phyloP scores from a whole-genome alignment of 2,797 vertebrate species.

The Gastrophryne carolinensis region DNA sequence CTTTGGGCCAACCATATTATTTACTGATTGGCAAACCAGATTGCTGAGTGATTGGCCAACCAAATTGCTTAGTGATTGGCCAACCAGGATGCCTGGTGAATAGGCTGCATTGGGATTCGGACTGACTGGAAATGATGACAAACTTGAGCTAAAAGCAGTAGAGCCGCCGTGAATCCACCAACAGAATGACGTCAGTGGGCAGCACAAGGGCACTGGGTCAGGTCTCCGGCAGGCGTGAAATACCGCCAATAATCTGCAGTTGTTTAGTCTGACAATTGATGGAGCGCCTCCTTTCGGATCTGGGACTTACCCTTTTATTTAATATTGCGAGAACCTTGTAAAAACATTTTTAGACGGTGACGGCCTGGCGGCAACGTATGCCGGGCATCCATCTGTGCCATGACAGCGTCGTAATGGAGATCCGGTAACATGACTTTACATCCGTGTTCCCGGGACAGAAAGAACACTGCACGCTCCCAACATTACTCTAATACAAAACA shows the following conservation, averaged over 20 bases:
- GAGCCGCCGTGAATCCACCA: too few species aligned
- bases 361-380: not conserved
- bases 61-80: too few species aligned
- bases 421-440: not conserved
- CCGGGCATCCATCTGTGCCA: not conserved
- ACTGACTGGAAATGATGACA: too few species aligned
- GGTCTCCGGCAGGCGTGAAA: slow-evolving; percentile 10
- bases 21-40: too few species aligned
- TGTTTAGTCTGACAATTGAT: slow-evolving; percentile 20
- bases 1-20: too few species aligned
- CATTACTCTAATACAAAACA: too few species aligned
- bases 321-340: slow-evolving; percentile 37
- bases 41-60: too few species aligned
- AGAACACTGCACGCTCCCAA: too few species aligned
- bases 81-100: too few species aligned
- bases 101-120: too few species aligned
- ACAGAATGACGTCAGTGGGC: too few species aligned
- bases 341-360: slow-evolving; percentile 30
- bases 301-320: slow-evolving; percentile 41
- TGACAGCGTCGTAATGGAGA: not conserved
- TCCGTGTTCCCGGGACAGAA: not conserved
- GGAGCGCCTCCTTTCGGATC: not conserved
- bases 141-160: too few species aligned
- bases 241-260: slow-evolving; percentile 24
- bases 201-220: not conserved